These are phyloP conservation scores for Eublepharis macularius DNA, from an alignment of 2,113 vertebrate species.

Conservation along the genomic window DNA sequence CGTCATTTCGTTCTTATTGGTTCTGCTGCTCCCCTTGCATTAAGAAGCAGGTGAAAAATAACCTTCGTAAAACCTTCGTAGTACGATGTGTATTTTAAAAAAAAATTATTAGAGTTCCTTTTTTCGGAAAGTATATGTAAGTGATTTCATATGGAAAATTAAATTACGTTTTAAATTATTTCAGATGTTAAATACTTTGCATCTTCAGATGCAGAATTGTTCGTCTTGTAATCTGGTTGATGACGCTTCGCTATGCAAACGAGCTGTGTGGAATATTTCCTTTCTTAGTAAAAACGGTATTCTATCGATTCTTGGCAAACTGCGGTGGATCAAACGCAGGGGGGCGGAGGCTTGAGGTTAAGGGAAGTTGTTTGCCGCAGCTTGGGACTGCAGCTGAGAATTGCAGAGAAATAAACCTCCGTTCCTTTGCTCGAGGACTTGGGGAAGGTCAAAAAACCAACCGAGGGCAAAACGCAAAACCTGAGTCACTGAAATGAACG, in stretches of 20 bases:
- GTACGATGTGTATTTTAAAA: background rate
- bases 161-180: slow-evolving; percentile 58
- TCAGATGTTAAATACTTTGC: slow-evolving; percentile 52
- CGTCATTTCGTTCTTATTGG: background rate
- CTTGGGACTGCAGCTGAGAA: background rate
- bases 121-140: slow-evolving; percentile 30
- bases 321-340: background rate
- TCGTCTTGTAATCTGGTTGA: slow-evolving; percentile 66
- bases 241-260: slow-evolving; percentile 73
- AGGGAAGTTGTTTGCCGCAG: background rate
- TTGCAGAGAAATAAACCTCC: background rate
- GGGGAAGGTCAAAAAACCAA: background rate
- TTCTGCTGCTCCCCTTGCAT: background rate
- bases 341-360: background rate
- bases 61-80: background rate
- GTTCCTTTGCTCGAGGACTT: too few species aligned
- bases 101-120: background rate
- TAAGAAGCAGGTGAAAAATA: background rate
- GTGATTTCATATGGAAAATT: slow-evolving; percentile 58
- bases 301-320: slow-evolving; percentile 8
- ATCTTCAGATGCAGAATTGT: slow-evolving; percentile 59
- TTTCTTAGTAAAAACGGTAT: slow-evolving; percentile 41
- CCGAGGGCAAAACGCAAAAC: background rate
- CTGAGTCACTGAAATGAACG: background rate
- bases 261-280: slow-evolving; percentile 51